Evolutionary conservation across 1,140 invertebrate species (phyloP).

Genomic region (Pachypsylla venusta): DNA sequence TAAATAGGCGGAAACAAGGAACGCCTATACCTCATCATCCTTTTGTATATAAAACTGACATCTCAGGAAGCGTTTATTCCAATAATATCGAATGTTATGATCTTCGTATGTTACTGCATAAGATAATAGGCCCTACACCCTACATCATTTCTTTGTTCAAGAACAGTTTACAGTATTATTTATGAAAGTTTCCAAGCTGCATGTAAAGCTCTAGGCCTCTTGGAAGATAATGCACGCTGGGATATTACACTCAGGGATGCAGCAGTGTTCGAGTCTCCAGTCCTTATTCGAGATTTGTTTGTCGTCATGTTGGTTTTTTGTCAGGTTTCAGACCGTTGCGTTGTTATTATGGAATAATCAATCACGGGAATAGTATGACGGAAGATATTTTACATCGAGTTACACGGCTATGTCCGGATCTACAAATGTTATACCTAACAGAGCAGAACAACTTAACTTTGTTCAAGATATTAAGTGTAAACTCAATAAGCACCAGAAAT

Average conservation of each 20-base stretch:
- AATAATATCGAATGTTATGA: constrained; percentile 25
- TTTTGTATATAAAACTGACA: constrained; percentile 14
- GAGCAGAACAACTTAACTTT: too few relatives aligned
- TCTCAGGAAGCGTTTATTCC: constrained; percentile 27
- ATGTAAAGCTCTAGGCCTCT: constrained; percentile 23
- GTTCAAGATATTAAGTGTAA: too few relatives aligned
- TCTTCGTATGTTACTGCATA: constrained; percentile 24
- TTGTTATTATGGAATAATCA: too few relatives aligned
- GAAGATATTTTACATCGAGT: too few relatives aligned
- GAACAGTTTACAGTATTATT: constrained; percentile 25
- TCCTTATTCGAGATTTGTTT: constrained; percentile 17
- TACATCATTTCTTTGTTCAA: constrained; percentile 29
- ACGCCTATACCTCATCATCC: not conserved
- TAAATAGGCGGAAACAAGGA: not conserved
- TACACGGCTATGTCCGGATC: too few relatives aligned
- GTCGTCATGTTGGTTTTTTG: constrained; percentile 17
- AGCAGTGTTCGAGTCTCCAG: constrained; percentile 9
- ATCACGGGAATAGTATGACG: too few relatives aligned
- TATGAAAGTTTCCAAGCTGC: constrained; percentile 27
- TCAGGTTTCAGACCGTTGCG: too few relatives aligned
- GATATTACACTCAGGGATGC: constrained; percentile 16
- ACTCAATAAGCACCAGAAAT: too few relatives aligned
- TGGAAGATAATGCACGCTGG: constrained; percentile 30
- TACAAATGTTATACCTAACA: too few relatives aligned
- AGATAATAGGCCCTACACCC: not conserved